A percentile compares a stretch with the other conserved stretches of the same genome.
These are phyloP conservation scores for Lottia gigantea DNA, from an alignment of 2,888 invertebrate genomes.

Conservation along the genomic window DNA sequence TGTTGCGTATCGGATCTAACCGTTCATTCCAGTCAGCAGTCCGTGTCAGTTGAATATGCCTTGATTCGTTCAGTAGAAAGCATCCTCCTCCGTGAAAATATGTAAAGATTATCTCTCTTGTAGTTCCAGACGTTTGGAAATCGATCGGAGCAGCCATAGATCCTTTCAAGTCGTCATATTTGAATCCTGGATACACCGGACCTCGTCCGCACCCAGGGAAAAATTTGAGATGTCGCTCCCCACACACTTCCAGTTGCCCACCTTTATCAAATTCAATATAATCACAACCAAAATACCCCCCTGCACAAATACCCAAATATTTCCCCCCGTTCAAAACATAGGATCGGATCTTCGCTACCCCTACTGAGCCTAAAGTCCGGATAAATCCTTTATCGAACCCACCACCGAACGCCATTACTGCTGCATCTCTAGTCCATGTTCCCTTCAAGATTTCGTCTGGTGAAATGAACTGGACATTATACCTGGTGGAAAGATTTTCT, in stretches of 20 bases:
- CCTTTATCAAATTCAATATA: conserved; percentile 60
- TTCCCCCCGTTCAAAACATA: conserved; percentile 59
- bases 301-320: conserved; percentile 63
- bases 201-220: conserved; percentile 56
- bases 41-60: too few relatives aligned
- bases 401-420: conserved; percentile 56
- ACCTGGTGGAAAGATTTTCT: conserved; percentile 21
- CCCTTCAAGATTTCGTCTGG: conserved; percentile 43
- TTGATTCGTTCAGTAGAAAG: conserved; percentile 19
- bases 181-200: conserved; percentile 54
- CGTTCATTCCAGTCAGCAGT: too few relatives aligned
- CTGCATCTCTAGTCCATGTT: conserved; percentile 32
- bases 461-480: conserved; percentile 37
- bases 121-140: conserved; percentile 6
- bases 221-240: conserved; percentile 54
- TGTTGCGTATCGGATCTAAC: background rate
- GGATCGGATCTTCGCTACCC: conserved; percentile 41
- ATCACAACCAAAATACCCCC: conserved; percentile 61
- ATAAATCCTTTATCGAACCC: conserved; percentile 62
- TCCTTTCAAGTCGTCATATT: conserved; percentile 49
- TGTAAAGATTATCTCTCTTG: conserved; percentile 18
- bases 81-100: conserved; percentile 53
- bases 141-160: conserved; percentile 36
- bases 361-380: conserved; percentile 43
- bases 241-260: conserved; percentile 58